Base-by-base conservation (phyloP, 2,888 invertebrate species). In the Liposcelis brunnea region DNA sequence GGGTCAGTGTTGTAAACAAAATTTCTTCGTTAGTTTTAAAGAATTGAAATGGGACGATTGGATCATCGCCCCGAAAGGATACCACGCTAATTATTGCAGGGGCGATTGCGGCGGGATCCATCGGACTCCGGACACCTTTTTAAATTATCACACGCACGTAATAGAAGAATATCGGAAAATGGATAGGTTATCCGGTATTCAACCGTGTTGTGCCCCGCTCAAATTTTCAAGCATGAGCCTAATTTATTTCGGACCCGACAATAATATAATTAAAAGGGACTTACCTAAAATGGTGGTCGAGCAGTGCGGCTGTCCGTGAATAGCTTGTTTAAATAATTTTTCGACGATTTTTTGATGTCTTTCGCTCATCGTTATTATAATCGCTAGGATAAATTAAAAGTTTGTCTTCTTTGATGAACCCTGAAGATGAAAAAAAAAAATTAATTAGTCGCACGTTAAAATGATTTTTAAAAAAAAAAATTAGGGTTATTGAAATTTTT, bases 211-310 rank as follows among this genome's bases (percentile, higher is more conserved):
- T 66, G 86, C 89, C 44, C 90, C 90, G 34, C 73, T 87, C 52
- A 87, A 87, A 64, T 87, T 91, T 67, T 86, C 87, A 48, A 79
- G 86, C 61, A 85, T 91, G 74, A 87, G 87, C 54, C 72, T 91
- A 55, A 87, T 91, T 61, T 91, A 91, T 67, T 87, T 86, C 67
- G 89, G 89, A 54, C 79, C 78, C 50, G 85, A 87, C 67, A 77
- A 80, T 53, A 84, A 81, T 68, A 87, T 91, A 64, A 85, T 91
- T 64, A 90, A 91, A 65, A 75, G 89, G 58, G 89, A 90, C 69
- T 70, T 91, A 61, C 90, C 90, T 53, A 89, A 90, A 71, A 91
- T 91, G 90, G 85, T 89, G 56, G 89, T 91, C 51, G 89, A 91
- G 65, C 90, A 90, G 70, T 91, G 91, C 68, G 90, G 89, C 55